Base-by-base conservation (phyloP, 2,888 invertebrate species). In the Portevinia maculata region DNA sequence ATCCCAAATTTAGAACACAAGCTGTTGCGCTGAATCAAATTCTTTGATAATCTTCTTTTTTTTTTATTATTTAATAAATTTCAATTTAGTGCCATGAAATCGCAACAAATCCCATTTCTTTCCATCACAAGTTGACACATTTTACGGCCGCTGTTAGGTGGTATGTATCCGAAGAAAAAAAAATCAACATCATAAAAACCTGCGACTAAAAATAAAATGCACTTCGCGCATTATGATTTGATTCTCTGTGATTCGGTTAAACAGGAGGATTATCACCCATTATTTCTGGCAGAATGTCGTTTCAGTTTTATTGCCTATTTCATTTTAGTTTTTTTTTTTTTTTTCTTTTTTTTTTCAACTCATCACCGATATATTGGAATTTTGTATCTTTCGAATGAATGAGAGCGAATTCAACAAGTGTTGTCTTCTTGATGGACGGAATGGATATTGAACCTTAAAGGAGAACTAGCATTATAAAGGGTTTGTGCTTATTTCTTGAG, bases 231-330 rank as follows among this genome's bases (percentile, higher is more conserved):
- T 13, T 37, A 37, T 37, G 13, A 11, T 11, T 11, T 37, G 1
- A 9, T 13, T 15, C 30, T 48, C n/a, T 24, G 48, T 48, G 13
- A 28, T 28, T 28, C 28, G 24, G 15, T 48, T 48, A 15, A 28
- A 48, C 48, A 48, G 48, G 7, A 24, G 28, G 48, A 48, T 48
- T 48, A 48, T 48, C 48, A 13, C 48, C 48, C 28, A 28, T 48
- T 7, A 48, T 9, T 28, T 48, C 46, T 13, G 11, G 37, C 19
- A 24, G 24, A n/a, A n/a, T 28, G n/a, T 28, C 28, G 3, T 48
- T 21, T 28, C 6, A 28, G 8, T 48, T 48, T 48, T 13, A n/a
- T 28, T 24, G 11, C 13, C 6, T n/a, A n/a, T n/a, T n/a, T n/a
- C n/a, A n/a, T 24, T 24, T 48, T 46, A 1, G 2, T n/a, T 46